phyloP scores from a whole-genome alignment of 2,888 invertebrate genomes.

The Nymphalis polychloros region DNA sequence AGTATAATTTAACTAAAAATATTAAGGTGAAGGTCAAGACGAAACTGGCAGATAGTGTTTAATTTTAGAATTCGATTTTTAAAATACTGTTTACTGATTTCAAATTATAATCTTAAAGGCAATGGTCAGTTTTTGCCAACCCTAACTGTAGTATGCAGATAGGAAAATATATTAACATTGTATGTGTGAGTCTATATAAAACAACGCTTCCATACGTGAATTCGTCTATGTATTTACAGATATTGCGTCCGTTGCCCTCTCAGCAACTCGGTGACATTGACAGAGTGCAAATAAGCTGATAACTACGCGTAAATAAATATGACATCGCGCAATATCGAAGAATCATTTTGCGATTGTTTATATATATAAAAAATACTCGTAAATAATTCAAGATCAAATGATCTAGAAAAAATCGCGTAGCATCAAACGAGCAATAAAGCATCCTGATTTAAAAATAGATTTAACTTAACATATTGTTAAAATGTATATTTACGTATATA shows the following conservation, averaged over 20 bases:
- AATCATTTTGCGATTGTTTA: conserved; percentile 28
- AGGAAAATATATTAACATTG: conserved; percentile 35
- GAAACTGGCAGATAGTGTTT: no score
- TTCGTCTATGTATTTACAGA: conserved; percentile 61
- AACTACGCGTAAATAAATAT: conserved; percentile 65
- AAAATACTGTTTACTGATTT: background rate
- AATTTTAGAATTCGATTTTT: no score
- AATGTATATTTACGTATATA: no score
- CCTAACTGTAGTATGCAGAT: conserved; percentile 43
- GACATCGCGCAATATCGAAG: conserved; percentile 29
- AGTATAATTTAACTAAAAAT: background rate
- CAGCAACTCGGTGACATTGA: conserved; percentile 80
- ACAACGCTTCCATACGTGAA: conserved; percentile 43
- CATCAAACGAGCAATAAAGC: no score
- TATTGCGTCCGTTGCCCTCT: conserved; percentile 78
- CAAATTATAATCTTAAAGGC: no score
- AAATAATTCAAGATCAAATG: conserved; percentile 1
- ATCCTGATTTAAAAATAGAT: no score
- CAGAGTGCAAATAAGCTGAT: conserved; percentile 75
- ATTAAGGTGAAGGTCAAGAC: background rate
- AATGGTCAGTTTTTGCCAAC: conserved; percentile 31
- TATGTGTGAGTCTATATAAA: conserved; percentile 34
- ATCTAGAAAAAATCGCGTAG: conserved; percentile 8
- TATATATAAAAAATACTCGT: conserved; percentile 7
- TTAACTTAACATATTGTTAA: no score